These are phyloP conservation scores for Phragmatobia fuliginosa DNA, from an alignment of 2,888 invertebrate species.

Conservation along the genomic window DNA sequence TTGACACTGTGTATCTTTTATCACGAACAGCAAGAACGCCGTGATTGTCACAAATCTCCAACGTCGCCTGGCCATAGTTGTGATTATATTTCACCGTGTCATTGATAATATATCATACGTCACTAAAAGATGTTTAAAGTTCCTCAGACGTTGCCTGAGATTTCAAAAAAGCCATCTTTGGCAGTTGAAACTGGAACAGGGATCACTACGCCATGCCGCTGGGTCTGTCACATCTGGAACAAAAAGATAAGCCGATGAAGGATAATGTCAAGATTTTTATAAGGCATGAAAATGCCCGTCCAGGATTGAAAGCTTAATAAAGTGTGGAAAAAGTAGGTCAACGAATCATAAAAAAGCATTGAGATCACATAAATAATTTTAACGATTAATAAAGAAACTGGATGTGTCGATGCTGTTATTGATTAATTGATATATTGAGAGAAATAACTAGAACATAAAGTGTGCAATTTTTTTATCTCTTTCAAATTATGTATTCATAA, in stretches of 20 bases:
- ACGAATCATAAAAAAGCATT: constrained; percentile 38
- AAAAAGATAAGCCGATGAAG: constrained; percentile 47
- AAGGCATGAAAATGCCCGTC: background rate
- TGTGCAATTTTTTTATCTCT: background rate
- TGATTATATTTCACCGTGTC: constrained; percentile 76
- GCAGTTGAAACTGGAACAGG: constrained; percentile 59
- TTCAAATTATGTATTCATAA: background rate
- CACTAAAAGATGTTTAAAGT: constrained; percentile 53
- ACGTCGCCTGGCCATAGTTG: constrained; percentile 80
- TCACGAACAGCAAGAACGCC: constrained; percentile 76
- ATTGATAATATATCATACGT: constrained; percentile 64
- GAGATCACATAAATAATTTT: constrained; percentile 27
- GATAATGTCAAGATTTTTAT: constrained; percentile 11
- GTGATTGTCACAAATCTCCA: constrained; percentile 80
- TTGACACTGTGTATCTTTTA: constrained; percentile 80
- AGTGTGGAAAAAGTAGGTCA: constrained; percentile 49
- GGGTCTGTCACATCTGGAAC: constrained; percentile 78
- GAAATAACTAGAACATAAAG: background rate
- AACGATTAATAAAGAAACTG: constrained; percentile 33
- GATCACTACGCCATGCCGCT: constrained; percentile 65
- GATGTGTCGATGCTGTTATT: constrained; percentile 30
- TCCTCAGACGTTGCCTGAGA: constrained; percentile 57
- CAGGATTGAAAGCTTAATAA: constrained; percentile 6
- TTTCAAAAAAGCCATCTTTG: constrained; percentile 64
- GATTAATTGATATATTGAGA: background rate